Evolutionary conservation across 2,113 vertebrate genomes (phyloP).

Genomic region (Seriola dumerili): DNA sequence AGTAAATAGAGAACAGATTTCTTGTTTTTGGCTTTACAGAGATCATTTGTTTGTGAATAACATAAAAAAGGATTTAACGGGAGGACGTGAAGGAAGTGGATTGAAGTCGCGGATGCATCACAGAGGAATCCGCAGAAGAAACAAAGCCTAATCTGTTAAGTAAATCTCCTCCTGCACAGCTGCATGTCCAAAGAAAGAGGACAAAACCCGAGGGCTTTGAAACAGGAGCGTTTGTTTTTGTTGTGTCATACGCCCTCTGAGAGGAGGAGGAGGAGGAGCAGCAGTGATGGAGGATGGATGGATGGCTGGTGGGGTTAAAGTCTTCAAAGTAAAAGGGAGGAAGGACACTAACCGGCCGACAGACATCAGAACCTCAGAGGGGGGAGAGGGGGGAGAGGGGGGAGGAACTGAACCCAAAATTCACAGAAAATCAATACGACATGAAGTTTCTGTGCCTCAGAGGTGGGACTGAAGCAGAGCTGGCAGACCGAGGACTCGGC

Average conservation of each 20-base stretch:
- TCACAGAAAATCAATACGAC: not conserved
- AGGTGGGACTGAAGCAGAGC: not conserved
- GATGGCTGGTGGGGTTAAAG: not conserved
- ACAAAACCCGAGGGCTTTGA: slow-evolving; percentile 13
- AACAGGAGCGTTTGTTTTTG: slow-evolving; percentile 25
- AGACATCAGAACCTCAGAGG: not conserved
- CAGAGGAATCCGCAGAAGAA: slow-evolving; percentile 12
- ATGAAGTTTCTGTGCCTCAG: slow-evolving; percentile 6
- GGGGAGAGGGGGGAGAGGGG: not conserved
- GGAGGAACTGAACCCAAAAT: not conserved
- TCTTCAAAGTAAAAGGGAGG: slow-evolving; percentile 3
- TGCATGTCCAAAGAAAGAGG: slow-evolving; percentile 10
- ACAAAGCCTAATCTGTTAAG: slow-evolving; percentile 19
- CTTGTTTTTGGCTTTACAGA: not conserved
- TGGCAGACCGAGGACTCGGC: not conserved
- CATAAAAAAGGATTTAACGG: not conserved
- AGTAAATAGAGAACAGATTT: not conserved
- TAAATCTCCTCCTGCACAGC: slow-evolving; percentile 39
- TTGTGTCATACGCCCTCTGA: slow-evolving; percentile 4
- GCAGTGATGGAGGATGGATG: not conserved
- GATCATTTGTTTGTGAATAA: not conserved
- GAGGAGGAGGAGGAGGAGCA: not conserved
- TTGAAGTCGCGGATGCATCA: not conserved
- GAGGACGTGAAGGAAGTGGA: not conserved
- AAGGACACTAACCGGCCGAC: slow-evolving; percentile 2